Evolutionary conservation across 2,113 vertebrate species (phyloP).

Genomic region (Empidonax alnorum): DNA sequence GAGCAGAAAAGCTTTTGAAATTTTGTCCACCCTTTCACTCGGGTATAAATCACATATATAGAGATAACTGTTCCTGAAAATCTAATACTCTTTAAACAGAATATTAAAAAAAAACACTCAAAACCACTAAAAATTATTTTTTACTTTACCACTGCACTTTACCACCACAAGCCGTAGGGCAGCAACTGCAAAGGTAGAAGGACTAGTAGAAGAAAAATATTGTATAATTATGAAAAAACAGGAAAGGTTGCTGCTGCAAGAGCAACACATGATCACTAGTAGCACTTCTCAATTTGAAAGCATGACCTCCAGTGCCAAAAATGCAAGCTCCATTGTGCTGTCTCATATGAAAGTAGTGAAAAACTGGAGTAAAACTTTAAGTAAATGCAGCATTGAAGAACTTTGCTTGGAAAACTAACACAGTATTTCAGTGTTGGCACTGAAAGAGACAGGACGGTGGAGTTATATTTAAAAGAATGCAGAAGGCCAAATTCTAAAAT

Average conservation of each 20-base stretch:
- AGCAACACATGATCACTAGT: neutral
- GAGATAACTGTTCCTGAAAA: neutral
- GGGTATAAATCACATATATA: neutral
- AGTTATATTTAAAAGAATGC: neutral
- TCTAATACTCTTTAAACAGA: neutral
- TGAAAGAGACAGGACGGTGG: neutral
- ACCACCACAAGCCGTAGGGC: neutral
- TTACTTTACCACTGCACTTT: neutral
- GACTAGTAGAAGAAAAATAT: neutral
- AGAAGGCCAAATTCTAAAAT: neutral
- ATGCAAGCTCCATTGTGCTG: neutral
- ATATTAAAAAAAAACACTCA: rapidly evolving
- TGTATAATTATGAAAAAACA: neutral
- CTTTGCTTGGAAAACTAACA: neutral
- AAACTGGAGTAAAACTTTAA: neutral
- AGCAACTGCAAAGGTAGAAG: neutral
- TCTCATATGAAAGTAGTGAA: neutral
- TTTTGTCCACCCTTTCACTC: neutral
- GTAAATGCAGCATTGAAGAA: neutral
- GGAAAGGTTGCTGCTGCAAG: neutral
- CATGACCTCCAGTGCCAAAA: neutral
- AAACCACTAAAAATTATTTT: neutral
- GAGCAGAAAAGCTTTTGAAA: neutral
- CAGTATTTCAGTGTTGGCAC: neutral
- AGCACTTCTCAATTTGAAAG: neutral